Evolutionary conservation across 2,888 invertebrate species (phyloP), one percentile per base, ranked within the genome.

Genomic region (Brachycybe producta): DNA sequence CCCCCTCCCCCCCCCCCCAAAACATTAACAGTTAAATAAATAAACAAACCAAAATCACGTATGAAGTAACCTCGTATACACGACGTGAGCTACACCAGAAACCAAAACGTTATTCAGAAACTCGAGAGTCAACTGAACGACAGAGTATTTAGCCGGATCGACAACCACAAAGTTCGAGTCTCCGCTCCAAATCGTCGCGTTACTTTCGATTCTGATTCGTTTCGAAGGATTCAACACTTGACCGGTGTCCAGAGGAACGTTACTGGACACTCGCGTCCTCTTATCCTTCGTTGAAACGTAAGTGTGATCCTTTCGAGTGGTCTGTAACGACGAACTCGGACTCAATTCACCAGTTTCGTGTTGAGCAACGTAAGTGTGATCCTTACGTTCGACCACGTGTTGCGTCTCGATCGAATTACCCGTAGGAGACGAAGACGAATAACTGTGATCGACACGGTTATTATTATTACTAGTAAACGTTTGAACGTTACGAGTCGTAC

Each of bases 41-140:
- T n/a, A n/a, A n/a, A n/a, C n/a, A n/a, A n/a, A 40, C 41, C 45
- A 27, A 17, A 15, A 45, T 40, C 40, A 38, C 2, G 49, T 28
- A 2, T 52, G 32, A 7, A 53, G 7, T 15, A 53, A 24, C 11
- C 50, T 54, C 23, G 50, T 45, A 30, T 51, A 51, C 5, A 53
- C 50, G 2, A 53, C 53, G 17, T 53, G 53, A 19, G 49, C 53
- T 3, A 53, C 44, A 2, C 53, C 53, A 5, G 53, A 53, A 13
- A 53, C 41, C 27, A 53, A 30, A 8, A 52, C 53, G 32, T 46
- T 53, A 34, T 53, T 53, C n/a, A 50, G 17, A 35, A 53, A 50
- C 21, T 53, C 53, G 11, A 53, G 26, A 34, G 51, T 51, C 17
- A 53, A 21, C 41, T 50, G 53, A 1, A 51, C 43, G 32, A 53